Conservation (phyloP, 2,888 invertebrate species). For the Apamea anceps region DNA sequence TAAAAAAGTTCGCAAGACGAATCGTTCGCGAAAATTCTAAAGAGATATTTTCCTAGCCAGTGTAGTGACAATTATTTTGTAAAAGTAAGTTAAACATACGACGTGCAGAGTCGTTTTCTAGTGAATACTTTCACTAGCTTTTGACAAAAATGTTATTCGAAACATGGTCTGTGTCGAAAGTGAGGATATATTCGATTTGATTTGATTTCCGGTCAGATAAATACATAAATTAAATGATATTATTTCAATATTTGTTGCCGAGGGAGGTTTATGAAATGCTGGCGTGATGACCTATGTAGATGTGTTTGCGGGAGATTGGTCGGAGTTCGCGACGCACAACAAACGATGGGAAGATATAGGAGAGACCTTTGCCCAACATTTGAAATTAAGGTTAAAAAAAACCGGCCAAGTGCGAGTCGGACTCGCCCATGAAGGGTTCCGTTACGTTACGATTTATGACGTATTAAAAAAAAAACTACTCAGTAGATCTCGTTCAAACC, state of each 20-base stretch:
- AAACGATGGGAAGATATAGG: no score
- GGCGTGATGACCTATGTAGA: background rate
- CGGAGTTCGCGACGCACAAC: background rate
- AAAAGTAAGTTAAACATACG: slow-evolving; percentile 36
- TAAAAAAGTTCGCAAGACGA: background rate
- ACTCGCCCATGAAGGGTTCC: no score
- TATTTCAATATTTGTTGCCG: background rate
- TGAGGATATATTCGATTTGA: background rate
- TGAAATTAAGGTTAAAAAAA: background rate
- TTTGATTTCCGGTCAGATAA: background rate
- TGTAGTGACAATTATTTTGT: slow-evolving; percentile 30
- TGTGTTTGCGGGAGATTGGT: background rate
- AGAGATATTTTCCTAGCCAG: background rate
- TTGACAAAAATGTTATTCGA: slow-evolving; percentile 45
- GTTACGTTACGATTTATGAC: no score
- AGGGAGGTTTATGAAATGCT: background rate
- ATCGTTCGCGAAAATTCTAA: background rate
- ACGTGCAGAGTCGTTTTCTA: slow-evolving; percentile 39
- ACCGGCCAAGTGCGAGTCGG: no score
- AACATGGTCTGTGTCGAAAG: slow-evolving; percentile 49
- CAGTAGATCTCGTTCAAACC: no score
- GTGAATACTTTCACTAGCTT: slow-evolving; percentile 52
- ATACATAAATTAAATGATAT: no score
- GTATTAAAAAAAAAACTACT: no score
- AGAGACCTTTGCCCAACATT: background rate